Base-by-base conservation (phyloP, 2,113 vertebrate species). In the Xenopus laevis region DNA sequence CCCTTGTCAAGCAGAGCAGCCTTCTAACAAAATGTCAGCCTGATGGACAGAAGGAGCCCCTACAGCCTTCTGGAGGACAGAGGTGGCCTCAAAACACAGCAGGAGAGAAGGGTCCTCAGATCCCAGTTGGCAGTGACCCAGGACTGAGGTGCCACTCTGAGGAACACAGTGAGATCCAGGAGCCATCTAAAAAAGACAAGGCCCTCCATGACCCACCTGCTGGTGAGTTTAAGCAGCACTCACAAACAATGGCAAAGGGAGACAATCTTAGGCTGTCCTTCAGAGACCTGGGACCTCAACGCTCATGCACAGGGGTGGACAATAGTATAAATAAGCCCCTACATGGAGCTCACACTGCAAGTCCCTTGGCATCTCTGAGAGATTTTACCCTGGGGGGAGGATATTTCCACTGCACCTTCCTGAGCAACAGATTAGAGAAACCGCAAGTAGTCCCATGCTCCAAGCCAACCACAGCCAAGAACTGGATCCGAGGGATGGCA, bases 271-370 rank as follows among this genome's bases (percentile, higher is more conserved):
- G 33, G 6, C 33, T 9, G 8, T 57, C 93, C 91, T 2, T 81
- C 86, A 82, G 88, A 88, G 33, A 89, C 90, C 76, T 90, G 92
- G 85, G 89, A 91, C 59, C 88, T 93, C 57, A 79, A 74, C 0
- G 82, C 75, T 0, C 81, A 72, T 0, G 83, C 96, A 79, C 92
- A 91, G 82, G 89, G 10, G 12, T 16, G 11, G 47, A 50, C 33
- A 40, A 7, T 40, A 4, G 33, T 40, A 2, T 40, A 6, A 40
- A 40, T 40, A 40, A 9, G 33, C 33, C 33, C 33, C 33, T 40
- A 40, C 33, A 40, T 40, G 33, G 33, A 40, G 6, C 6, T 2
- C 8, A 40, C 33, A 40, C 33, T 6, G 33, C 33, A 40, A 40
- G 6, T 40, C 33, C 33, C 33, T 40, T 40, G 33, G 93, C 64